Evolutionary conservation across 2,113 vertebrate genomes (phyloP).

Genomic region (Triplophysa dalaica): DNA sequence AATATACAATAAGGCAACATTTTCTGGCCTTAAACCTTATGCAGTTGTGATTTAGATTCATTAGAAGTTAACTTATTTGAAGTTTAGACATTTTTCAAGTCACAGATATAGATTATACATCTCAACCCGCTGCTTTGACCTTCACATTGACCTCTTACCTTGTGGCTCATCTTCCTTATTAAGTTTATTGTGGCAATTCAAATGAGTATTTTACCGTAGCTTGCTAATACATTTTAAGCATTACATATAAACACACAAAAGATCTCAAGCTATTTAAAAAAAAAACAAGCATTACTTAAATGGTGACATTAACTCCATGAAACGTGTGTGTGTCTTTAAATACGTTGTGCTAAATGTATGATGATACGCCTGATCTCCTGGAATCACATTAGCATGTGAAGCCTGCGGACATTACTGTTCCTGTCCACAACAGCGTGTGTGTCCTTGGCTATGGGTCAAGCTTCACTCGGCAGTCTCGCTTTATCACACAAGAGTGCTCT

Average conservation of each 20-base stretch:
- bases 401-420: conserved; percentile 28
- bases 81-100: no score
- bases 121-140: background rate
- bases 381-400: background rate
- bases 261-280: background rate
- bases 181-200: conserved; percentile 1
- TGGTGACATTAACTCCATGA: background rate
- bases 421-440: background rate
- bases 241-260: background rate
- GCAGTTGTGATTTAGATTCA: no score
- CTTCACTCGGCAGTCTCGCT: conserved; percentile 20
- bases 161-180: background rate
- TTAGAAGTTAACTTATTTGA: no score
- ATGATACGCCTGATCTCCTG: background rate
- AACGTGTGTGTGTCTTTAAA: background rate
- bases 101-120: background rate
- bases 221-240: background rate
- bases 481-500: conserved; percentile 48
- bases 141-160: conserved; percentile 32
- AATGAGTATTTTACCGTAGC: conserved; percentile 4
- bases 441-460: conserved; percentile 47
- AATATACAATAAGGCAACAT: no score
- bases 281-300: conserved; percentile 2
- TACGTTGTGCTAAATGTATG: background rate
- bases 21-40: no score